phyloP scores from a whole-genome alignment of 2,113 vertebrate genomes.

The Oryzias javanicus region DNA sequence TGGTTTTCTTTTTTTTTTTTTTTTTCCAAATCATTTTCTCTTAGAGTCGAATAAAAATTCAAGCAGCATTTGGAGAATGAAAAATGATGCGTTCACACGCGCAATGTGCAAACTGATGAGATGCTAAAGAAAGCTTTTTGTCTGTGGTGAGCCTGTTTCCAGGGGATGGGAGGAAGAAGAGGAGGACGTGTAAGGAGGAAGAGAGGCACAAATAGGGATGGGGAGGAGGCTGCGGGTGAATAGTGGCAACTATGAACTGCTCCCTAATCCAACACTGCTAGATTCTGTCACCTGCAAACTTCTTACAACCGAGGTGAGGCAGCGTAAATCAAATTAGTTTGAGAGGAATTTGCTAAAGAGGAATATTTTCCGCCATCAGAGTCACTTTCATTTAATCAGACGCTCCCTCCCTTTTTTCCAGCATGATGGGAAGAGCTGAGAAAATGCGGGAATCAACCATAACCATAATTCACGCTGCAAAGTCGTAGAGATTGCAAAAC shows the following conservation, averaged over 20 bases:
- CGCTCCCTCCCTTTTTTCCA: background rate
- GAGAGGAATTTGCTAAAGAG: background rate
- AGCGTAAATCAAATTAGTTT: slow-evolving; percentile 6
- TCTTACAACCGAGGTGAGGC: slow-evolving; percentile 14
- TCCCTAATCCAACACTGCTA: slow-evolving; percentile 51
- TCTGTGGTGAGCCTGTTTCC: slow-evolving; percentile 42
- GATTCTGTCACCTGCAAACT: slow-evolving; percentile 37
- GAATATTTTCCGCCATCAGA: background rate
- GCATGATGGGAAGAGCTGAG: too few relatives aligned
- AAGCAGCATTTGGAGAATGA: background rate
- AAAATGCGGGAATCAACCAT: too few relatives aligned
- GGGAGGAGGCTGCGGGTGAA: slow-evolving; percentile 33
- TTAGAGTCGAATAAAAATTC: slow-evolving; percentile 1
- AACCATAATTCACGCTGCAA: too few relatives aligned
- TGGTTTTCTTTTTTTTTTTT: background rate
- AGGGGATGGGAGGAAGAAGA: slow-evolving; percentile 26
- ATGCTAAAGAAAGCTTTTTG: slow-evolving; percentile 25
- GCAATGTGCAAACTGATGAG: slow-evolving; percentile 15
- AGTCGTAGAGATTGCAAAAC: too few relatives aligned
- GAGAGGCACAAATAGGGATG: slow-evolving; percentile 48
- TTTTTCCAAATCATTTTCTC: too few relatives aligned
- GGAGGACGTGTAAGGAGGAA: slow-evolving; percentile 31
- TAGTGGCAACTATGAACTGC: slow-evolving; percentile 42
- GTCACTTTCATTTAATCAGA: slow-evolving; percentile 14
- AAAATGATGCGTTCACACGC: slow-evolving; percentile 9